Conservation (phyloP, 1,140 invertebrate species). For the Anoplolepis gracilipes region DNA sequence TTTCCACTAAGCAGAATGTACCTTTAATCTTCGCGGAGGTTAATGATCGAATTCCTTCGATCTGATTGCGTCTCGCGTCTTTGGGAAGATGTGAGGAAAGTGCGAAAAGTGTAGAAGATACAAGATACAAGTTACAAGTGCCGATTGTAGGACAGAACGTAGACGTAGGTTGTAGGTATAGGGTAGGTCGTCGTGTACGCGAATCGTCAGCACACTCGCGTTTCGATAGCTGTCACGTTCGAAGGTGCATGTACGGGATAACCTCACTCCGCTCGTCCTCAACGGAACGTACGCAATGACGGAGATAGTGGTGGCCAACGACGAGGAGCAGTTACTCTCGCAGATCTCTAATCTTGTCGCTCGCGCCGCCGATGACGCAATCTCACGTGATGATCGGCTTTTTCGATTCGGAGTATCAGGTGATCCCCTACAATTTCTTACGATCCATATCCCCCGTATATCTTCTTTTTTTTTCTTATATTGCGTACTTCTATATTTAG, state of each 20-base stretch:
- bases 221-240: background rate
- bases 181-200: too few relatives aligned
- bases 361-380: constrained; percentile 86
- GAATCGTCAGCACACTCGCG: too few relatives aligned
- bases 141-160: background rate
- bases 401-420: constrained; percentile 92
- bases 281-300: constrained; percentile 28
- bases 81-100: background rate
- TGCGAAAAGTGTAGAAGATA: background rate
- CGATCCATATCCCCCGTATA: background rate
- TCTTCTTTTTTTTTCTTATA: background rate
- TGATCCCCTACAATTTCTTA: constrained; percentile 75
- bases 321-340: constrained; percentile 67
- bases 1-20: too few relatives aligned
- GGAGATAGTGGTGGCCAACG: constrained; percentile 25
- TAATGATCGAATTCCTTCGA: too few relatives aligned
- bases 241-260: background rate
- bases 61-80: too few relatives aligned
- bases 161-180: too few relatives aligned
- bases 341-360: constrained; percentile 81
- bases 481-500: constrained; percentile 6
- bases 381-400: constrained; percentile 83
- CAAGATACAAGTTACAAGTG: background rate
- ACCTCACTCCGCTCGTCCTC: background rate
- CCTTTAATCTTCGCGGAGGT: too few relatives aligned